These are phyloP conservation scores for Muntiacus muntjak DNA, from an alignment of 2,113 vertebrate species.

Conservation along the genomic window DNA sequence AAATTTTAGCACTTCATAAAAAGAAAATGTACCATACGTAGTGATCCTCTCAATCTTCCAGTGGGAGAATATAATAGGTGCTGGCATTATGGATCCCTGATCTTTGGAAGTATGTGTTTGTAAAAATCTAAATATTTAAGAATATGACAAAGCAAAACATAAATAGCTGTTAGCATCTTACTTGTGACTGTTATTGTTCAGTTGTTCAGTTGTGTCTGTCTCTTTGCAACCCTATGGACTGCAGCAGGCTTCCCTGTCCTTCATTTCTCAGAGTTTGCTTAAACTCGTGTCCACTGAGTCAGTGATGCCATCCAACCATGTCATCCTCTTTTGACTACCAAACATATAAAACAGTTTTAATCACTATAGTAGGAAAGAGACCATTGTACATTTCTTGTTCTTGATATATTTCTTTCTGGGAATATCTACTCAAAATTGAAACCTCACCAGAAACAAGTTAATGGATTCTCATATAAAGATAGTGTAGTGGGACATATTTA, in stretches of 20 bases:
- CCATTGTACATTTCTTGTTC: background rate
- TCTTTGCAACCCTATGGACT: background rate
- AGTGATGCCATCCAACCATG: background rate
- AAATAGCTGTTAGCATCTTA: background rate
- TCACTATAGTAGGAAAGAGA: background rate
- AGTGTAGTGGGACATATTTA: background rate
- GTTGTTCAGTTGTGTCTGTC: background rate
- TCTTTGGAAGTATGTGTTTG: background rate
- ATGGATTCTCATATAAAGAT: background rate
- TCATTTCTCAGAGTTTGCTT: background rate
- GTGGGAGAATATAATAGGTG: background rate
- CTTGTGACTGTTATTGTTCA: background rate
- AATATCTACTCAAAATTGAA: background rate
- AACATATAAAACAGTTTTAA: background rate
- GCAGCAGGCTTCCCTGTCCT: background rate
- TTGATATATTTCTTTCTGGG: background rate
- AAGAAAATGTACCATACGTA: background rate
- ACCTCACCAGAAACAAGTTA: background rate
- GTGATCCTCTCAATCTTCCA: background rate
- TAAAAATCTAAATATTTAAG: background rate
- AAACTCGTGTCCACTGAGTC: background rate
- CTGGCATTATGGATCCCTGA: background rate
- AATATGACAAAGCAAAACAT: background rate
- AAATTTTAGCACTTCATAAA: background rate
- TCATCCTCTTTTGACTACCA: background rate